Evolutionary conservation across 2,888 invertebrate species (phyloP), one percentile per base, ranked within the genome.

Genomic region (Trissoscelio sp.): DNA sequence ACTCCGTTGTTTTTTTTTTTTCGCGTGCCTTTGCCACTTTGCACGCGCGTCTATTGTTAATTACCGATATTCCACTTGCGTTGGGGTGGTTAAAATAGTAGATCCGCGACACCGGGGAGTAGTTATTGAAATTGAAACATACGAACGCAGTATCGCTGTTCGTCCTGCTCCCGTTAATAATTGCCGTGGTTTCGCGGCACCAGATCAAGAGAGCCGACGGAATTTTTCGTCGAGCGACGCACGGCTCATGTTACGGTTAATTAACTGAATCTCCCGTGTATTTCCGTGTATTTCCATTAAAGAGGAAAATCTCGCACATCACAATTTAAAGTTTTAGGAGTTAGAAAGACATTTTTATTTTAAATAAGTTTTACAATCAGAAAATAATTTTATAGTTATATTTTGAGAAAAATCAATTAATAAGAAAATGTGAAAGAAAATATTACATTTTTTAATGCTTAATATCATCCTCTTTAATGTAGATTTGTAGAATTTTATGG

Each of bases 41-140:
- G 48, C 64, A 58, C 69, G 57, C 74, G 58, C 78, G 78, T 73
- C 88, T 88, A 89, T 90, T 90, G 91, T 91, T 91, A 91, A 91
- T 91, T 91, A 91, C 91, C 90, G 89, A 91, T 91, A 91, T 90
- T 90, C 90, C 88, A 88, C 87, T 86, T 88, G 87, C 88, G 87
- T 87, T 81, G 83, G 82, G 84, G 83, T 80, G 81, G 83, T 86
- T 85, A 86, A 86, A 88, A 87, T 82, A 64, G 60, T 66, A 31
- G 39, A 44, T 58, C 57, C 34, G 7, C 69, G 89, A 89, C 90
- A 89, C 91, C 89, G 86, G 91, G 92, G 92, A 91, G 90, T 88
- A 91, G 90, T 92, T 91, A 91, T 91, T 91, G 92, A 91, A 91
- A 91, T 91, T 91, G 91, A 91, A 91, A 91, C 91, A 91, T 90